Evolutionary conservation across 2,797 vertebrate species (phyloP).

Genomic region (Sylvilagus floridanus): DNA sequence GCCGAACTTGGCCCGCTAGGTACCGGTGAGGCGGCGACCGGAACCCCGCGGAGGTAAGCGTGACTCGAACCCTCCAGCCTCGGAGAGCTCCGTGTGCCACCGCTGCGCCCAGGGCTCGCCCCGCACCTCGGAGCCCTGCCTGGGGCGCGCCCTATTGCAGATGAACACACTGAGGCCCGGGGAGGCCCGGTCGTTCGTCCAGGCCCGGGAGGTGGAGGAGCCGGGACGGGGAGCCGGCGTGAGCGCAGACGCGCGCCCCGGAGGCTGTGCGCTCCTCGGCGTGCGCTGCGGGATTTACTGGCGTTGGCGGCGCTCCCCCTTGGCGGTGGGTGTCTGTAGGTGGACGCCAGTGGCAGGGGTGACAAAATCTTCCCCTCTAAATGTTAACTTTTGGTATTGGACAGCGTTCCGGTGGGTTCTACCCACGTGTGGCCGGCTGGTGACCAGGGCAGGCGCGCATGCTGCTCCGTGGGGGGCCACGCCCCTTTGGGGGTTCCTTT

Average conservation of each 20-base stretch:
- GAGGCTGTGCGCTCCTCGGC: not conserved
- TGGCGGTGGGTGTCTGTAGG: not conserved
- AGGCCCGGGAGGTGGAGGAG: not conserved
- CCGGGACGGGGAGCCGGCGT: not conserved
- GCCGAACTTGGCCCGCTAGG: not conserved
- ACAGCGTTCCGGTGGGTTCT: not conserved
- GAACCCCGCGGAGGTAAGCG: constrained; percentile 62
- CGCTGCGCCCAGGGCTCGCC: not conserved
- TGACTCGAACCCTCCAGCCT: not conserved
- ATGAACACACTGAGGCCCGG: constrained; percentile 11
- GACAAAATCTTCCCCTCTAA: not conserved
- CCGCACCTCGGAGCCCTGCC: not conserved
- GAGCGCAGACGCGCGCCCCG: not conserved
- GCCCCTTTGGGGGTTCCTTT: not conserved
- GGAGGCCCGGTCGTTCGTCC: not conserved
- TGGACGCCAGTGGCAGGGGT: not conserved
- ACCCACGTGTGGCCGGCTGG: not conserved
- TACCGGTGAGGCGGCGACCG: not conserved
- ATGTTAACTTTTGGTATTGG: not conserved
- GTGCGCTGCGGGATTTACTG: fast-evolving
- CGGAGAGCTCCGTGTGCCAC: not conserved
- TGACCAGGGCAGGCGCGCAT: not conserved
- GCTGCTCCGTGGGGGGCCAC: not conserved
- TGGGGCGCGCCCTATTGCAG: not conserved
- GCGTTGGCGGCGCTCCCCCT: not conserved